phyloP scores from a whole-genome alignment of 2,888 invertebrate genomes.

The Carterocephalus palaemon region DNA sequence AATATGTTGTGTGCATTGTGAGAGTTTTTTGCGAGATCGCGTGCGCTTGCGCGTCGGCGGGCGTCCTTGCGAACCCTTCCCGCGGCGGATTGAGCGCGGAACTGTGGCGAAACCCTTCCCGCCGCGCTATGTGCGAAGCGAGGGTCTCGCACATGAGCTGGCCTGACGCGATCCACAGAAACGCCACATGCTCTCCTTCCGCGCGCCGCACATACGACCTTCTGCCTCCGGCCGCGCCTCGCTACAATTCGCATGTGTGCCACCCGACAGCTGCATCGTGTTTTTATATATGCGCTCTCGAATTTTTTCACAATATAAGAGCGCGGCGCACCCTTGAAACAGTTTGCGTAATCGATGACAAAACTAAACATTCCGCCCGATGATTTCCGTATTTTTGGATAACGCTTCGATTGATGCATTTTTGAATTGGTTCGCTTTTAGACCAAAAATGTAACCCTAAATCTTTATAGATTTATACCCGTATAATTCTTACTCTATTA shows the following conservation, averaged over 20 bases:
- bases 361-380: constrained; percentile 79
- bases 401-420: constrained; percentile 36
- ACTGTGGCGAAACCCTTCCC: constrained; percentile 75
- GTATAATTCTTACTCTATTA: too few species aligned
- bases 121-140: constrained; percentile 52
- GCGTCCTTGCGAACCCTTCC: constrained; percentile 74
- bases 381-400: constrained; percentile 78
- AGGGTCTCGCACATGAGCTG: constrained; percentile 51
- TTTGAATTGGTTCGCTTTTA: constrained; percentile 10
- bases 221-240: constrained; percentile 35
- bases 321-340: constrained; percentile 76
- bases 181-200: constrained; percentile 40
- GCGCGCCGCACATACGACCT: constrained; percentile 47
- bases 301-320: constrained; percentile 75
- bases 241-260: constrained; percentile 78
- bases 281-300: constrained; percentile 77
- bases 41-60: constrained; percentile 78
- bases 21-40: constrained; percentile 72
- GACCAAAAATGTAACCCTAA: neutral
- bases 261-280: constrained; percentile 72
- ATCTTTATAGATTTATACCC: too few species aligned
- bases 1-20: constrained; percentile 70
- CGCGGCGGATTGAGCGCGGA: constrained; percentile 64
- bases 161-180: constrained; percentile 32
- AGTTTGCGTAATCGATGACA: constrained; percentile 80